A percentile compares a stretch with the other conserved stretches of the same genome.
These are phyloP conservation scores for Drosophila emarginata DNA, from an alignment of 2,888 invertebrate species.

Conservation along the genomic window DNA sequence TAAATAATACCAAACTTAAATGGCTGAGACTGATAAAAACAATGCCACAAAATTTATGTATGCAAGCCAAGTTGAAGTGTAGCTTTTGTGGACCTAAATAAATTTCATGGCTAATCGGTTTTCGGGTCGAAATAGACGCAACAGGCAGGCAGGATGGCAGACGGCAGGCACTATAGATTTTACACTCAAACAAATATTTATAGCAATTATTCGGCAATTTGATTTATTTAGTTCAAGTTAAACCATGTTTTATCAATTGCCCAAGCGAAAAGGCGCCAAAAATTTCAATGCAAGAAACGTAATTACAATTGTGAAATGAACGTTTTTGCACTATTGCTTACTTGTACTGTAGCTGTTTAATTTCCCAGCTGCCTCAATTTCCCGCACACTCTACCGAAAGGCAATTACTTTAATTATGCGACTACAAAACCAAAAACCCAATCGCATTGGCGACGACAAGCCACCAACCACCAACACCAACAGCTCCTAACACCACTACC, in stretches of 20 bases:
- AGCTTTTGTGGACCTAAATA: not conserved
- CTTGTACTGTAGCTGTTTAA: conserved; percentile 43
- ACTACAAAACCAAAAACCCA: conserved; percentile 61
- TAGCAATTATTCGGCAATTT: conserved; percentile 39
- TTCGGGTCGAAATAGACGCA: conserved; percentile 1
- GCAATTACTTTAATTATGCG: conserved; percentile 75
- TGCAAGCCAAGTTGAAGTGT: not conserved
- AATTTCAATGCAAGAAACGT: conserved; percentile 36
- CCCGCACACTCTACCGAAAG: conserved; percentile 55
- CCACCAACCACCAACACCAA: conserved; percentile 33
- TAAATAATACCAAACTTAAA: conserved; percentile 32
- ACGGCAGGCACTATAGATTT: conserved; percentile 24
- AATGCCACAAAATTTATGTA: conserved; percentile 36
- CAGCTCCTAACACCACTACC: not conserved
- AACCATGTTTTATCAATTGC: conserved; percentile 35
- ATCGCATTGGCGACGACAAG: conserved; percentile 58
- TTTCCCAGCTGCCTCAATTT: conserved; percentile 64
- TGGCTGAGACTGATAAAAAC: conserved; percentile 26
- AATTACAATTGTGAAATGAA: conserved; percentile 73
- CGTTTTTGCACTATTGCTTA: conserved; percentile 31
- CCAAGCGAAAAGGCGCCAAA: conserved; percentile 37
- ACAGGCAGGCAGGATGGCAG: not conserved
- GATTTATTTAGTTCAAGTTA: conserved; percentile 35
- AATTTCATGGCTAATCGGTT: conserved; percentile 14
- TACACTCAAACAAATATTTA: conserved; percentile 23